phyloP scores from a whole-genome alignment of 2,113 vertebrate genomes.

The Gallinago undulata region DNA sequence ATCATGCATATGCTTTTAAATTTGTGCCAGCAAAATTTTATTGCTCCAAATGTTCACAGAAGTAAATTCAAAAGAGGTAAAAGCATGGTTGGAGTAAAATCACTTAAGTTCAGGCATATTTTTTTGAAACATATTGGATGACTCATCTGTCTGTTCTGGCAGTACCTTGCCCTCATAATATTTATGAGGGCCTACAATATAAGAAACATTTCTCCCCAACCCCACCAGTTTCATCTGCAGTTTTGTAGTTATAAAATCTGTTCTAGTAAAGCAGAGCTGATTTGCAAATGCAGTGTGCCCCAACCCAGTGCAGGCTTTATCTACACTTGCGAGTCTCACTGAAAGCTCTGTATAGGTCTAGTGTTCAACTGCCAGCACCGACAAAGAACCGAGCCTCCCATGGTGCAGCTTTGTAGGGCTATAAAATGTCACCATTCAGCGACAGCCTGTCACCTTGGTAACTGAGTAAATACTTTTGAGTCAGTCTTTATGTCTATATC shows the following conservation, averaged over 20 bases:
- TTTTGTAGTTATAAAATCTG: neutral
- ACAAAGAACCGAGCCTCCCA: neutral
- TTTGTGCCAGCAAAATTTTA: neutral
- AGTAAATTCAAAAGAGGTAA: neutral
- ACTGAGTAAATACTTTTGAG: neutral
- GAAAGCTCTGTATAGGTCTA: neutral
- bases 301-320: neutral
- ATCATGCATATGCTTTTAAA: neutral
- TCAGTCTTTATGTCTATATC: neutral
- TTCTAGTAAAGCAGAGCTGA: neutral
- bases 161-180: neutral
- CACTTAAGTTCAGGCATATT: neutral
- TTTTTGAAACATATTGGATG: neutral
- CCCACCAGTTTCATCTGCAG: neutral
- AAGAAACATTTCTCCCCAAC: neutral
- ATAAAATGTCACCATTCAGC: neutral
- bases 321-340: neutral
- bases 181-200: neutral
- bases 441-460: neutral
- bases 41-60: constrained; percentile 12
- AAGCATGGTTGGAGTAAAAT: neutral
- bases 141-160: neutral
- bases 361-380: neutral
- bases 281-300: neutral
- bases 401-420: neutral